These are phyloP conservation scores for Apocrypta bakeri DNA, from an alignment of 1,140 invertebrate genomes.

Conservation along the genomic window DNA sequence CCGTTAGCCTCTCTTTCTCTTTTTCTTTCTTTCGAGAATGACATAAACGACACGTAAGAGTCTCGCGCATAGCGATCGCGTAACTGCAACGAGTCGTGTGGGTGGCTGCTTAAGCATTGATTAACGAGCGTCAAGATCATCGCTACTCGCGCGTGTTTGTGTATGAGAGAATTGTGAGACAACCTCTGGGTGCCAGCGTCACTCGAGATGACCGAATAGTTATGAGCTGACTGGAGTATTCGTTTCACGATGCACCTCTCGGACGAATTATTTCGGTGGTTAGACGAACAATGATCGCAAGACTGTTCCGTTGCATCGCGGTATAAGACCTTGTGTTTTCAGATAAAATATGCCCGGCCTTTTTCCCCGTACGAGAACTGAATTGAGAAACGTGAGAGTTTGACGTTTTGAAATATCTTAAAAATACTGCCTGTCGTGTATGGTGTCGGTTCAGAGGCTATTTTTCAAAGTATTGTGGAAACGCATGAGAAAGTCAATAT, in stretches of 20 bases:
- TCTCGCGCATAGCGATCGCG: constrained; percentile 13
- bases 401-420: neutral
- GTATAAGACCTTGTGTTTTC: constrained; percentile 25
- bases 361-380: neutral
- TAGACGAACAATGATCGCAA: neutral
- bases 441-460: too few relatives aligned
- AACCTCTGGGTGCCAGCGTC: too few relatives aligned
- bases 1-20: neutral
- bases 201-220: neutral
- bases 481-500: too few relatives aligned
- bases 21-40: neutral
- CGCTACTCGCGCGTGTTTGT: constrained; percentile 50
- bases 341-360: constrained; percentile 28
- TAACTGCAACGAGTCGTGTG: constrained; percentile 37
- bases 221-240: neutral
- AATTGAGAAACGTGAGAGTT: neutral
- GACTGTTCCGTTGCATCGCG: neutral
- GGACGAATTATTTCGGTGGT: neutral
- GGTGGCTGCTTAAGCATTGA: constrained; percentile 49
- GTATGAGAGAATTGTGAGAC: neutral
- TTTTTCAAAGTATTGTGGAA: too few relatives aligned
- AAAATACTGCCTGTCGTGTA: too few relatives aligned
- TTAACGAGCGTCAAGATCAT: constrained; percentile 42
- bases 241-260: neutral
- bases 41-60: constrained; percentile 46